Conservation (phyloP, 1,140 invertebrate species). For the Papilio xuthus region DNA sequence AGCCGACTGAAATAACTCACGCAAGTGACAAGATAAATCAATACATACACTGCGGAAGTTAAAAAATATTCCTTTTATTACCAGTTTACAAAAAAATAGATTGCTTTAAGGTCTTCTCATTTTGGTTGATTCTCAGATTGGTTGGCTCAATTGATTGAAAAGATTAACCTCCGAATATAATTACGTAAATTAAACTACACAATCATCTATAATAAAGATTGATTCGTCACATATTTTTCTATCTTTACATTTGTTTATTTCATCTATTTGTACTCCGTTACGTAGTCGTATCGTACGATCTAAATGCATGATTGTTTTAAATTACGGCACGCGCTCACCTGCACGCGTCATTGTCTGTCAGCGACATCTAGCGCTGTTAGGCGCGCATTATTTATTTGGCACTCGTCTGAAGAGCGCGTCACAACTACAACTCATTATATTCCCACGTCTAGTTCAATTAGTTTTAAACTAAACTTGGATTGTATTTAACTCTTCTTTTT, state of each 20-base stretch:
- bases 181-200: too few relatives aligned
- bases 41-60: not conserved
- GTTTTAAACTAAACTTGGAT: not conserved
- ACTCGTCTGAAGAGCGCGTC: slow-evolving; percentile 30
- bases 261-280: not conserved
- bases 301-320: slow-evolving; percentile 36
- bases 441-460: not conserved
- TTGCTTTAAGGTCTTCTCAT: too few relatives aligned
- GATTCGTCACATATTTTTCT: too few relatives aligned
- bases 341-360: slow-evolving; percentile 42
- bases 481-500: not conserved
- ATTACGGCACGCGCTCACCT: slow-evolving; percentile 33
- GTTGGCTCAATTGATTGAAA: too few relatives aligned
- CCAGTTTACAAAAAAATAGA: not conserved
- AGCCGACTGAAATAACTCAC: not conserved
- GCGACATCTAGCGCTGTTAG: slow-evolving; percentile 42
- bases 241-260: not conserved
- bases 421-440: not conserved
- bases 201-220: not conserved
- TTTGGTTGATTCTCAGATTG: too few relatives aligned
- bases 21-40: not conserved
- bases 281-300: not conserved
- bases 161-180: too few relatives aligned
- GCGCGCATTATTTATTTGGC: slow-evolving; percentile 20
- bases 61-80: not conserved